These are phyloP conservation scores for Gymnobelideus leadbeateri DNA, from an alignment of 2,113 vertebrate genomes.

Conservation along the genomic window DNA sequence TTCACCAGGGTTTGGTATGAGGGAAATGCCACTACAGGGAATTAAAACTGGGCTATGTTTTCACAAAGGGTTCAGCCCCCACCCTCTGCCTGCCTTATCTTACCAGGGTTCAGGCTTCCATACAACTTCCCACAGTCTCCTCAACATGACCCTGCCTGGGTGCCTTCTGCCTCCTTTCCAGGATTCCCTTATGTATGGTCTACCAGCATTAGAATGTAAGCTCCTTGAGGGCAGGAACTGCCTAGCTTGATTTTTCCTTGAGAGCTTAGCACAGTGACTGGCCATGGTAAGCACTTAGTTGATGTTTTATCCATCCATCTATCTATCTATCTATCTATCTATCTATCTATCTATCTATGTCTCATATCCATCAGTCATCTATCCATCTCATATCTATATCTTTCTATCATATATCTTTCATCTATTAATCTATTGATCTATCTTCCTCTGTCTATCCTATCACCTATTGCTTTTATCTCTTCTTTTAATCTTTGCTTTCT, in stretches of 20 bases:
- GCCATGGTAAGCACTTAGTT: background rate
- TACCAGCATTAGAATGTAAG: background rate
- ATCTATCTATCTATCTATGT: no score
- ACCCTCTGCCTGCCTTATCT: background rate
- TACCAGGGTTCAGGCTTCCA: background rate
- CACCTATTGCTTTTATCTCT: background rate
- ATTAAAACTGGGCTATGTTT: background rate
- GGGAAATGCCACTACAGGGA: background rate
- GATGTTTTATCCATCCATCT: background rate
- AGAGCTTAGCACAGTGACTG: background rate
- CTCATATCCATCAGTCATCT: background rate
- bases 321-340: no score
- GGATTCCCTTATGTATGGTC: fast-evolving
- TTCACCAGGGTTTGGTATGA: background rate
- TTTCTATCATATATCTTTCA: background rate
- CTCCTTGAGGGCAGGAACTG: background rate
- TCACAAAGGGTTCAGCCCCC: background rate
- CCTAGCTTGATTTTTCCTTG: background rate
- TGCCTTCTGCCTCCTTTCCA: background rate
- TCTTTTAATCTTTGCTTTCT: background rate
- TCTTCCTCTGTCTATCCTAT: background rate
- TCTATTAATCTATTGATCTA: background rate
- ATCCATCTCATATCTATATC: background rate
- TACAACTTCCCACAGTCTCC: background rate
- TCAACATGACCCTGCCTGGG: background rate